Conservation (phyloP, 2,797 vertebrate genomes). For the Manis crassicaudata region DNA sequence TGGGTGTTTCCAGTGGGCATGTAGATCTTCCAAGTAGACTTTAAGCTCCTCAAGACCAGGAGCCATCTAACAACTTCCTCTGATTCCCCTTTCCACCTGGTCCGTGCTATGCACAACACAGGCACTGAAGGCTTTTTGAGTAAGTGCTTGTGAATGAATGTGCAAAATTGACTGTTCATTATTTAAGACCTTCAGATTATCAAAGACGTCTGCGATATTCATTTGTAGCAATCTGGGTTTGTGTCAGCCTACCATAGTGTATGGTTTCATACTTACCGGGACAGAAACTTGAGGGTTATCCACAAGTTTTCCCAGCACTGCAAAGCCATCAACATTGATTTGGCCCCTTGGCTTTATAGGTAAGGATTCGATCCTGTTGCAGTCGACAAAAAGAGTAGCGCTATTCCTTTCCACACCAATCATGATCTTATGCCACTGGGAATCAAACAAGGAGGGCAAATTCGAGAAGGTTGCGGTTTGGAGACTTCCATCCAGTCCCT, state of each 20-base stretch:
- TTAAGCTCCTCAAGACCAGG: background rate
- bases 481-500: slow-evolving; percentile 84
- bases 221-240: background rate
- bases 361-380: slow-evolving; percentile 87
- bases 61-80: background rate
- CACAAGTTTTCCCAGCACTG: slow-evolving; percentile 91
- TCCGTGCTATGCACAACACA: background rate
- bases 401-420: slow-evolving; percentile 88
- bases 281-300: slow-evolving; percentile 89
- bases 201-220: background rate
- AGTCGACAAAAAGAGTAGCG: slow-evolving; percentile 90
- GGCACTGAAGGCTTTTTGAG: background rate
- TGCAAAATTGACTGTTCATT: background rate
- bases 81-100: background rate
- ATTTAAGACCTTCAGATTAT: background rate
- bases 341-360: slow-evolving; percentile 86
- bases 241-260: background rate
- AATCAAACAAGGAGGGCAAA: slow-evolving; percentile 90
- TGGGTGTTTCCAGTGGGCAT: background rate
- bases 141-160: background rate
- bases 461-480: slow-evolving; percentile 87
- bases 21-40: background rate
- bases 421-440: slow-evolving; percentile 92
- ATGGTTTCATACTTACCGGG: slow-evolving; percentile 87
- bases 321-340: slow-evolving; percentile 89